Conservation (phyloP, 2,888 invertebrate species). For the Polia nebulosa region DNA sequence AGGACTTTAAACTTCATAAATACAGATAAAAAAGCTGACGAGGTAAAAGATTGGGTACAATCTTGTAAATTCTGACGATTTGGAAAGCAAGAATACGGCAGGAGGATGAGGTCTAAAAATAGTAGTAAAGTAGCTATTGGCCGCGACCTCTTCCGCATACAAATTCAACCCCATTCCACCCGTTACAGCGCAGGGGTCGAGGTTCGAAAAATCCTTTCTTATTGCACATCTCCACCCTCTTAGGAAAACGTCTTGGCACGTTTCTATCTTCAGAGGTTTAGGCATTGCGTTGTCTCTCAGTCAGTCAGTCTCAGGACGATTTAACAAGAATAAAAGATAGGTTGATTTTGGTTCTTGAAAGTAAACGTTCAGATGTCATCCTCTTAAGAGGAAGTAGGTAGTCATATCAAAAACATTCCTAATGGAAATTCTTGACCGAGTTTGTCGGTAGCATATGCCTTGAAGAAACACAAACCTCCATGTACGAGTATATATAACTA, state of each 20-base stretch:
- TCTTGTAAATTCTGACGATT: conserved; percentile 1
- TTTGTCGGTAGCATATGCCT: background rate
- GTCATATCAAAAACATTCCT: background rate
- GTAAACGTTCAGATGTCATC: background rate
- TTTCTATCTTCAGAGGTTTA: conserved; percentile 1
- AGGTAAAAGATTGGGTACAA: background rate
- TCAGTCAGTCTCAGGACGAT: background rate
- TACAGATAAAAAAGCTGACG: no score
- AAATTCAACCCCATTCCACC: conserved; percentile 11
- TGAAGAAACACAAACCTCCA: background rate
- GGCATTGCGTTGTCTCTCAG: background rate
- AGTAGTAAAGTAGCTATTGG: background rate
- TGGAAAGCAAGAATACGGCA: background rate
- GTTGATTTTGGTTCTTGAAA: background rate
- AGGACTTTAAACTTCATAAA: no score
- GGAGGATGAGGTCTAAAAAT: background rate
- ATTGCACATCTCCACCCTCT: conserved; percentile 13
- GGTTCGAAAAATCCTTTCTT: conserved; percentile 34
- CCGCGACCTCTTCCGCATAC: conserved; percentile 26
- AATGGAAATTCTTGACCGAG: background rate
- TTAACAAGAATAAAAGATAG: conserved; percentile 1
- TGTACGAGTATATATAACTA: no score
- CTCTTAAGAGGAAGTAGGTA: background rate
- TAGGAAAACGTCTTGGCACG: conserved; percentile 7
- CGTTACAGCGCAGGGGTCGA: conserved; percentile 30